These are phyloP conservation scores for Acronicta alni DNA, from an alignment of 2,888 invertebrate species.

Conservation along the genomic window DNA sequence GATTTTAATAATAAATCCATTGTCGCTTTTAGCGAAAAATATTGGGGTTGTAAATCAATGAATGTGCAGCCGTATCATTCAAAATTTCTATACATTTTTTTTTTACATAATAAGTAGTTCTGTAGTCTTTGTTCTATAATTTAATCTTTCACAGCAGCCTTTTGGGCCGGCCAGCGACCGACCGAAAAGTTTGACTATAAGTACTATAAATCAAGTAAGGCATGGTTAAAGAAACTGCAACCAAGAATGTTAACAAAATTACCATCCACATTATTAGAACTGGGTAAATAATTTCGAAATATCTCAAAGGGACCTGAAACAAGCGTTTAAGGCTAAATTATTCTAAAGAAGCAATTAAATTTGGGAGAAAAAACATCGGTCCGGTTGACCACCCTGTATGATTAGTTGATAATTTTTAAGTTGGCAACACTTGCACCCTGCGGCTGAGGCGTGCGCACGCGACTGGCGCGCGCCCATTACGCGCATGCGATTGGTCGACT, in stretches of 20 bases:
- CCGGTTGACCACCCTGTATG: slow-evolving; percentile 76
- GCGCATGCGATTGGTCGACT: slow-evolving; percentile 70
- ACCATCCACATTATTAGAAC: slow-evolving; percentile 51
- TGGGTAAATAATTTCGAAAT: slow-evolving; percentile 59
- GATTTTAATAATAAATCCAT: slow-evolving; percentile 10
- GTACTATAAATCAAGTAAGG: too few relatives aligned
- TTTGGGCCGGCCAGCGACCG: too few relatives aligned
- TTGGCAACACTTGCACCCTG: slow-evolving; percentile 73
- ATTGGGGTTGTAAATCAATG: too few relatives aligned
- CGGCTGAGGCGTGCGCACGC: slow-evolving; percentile 72
- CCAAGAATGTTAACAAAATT: slow-evolving; percentile 47
- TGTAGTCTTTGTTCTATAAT: too few relatives aligned
- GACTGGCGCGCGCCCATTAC: slow-evolving; percentile 75
- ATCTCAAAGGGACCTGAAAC: slow-evolving; percentile 57
- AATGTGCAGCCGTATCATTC: too few relatives aligned
- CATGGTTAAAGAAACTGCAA: slow-evolving; percentile 38
- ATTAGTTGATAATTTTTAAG: slow-evolving; percentile 78
- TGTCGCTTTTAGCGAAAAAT: too few relatives aligned
- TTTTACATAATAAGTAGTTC: too few relatives aligned
- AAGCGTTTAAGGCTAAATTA: slow-evolving; percentile 75
- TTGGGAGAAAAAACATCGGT: slow-evolving; percentile 61
- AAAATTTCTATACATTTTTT: too few relatives aligned
- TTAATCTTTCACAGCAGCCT: too few relatives aligned
- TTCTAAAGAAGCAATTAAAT: slow-evolving; percentile 81
- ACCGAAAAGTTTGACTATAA: too few relatives aligned